Evolutionary conservation across 2,888 invertebrate genomes (phyloP), one percentile per base, ranked within the genome.

Genomic region (Drepana falcataria): DNA sequence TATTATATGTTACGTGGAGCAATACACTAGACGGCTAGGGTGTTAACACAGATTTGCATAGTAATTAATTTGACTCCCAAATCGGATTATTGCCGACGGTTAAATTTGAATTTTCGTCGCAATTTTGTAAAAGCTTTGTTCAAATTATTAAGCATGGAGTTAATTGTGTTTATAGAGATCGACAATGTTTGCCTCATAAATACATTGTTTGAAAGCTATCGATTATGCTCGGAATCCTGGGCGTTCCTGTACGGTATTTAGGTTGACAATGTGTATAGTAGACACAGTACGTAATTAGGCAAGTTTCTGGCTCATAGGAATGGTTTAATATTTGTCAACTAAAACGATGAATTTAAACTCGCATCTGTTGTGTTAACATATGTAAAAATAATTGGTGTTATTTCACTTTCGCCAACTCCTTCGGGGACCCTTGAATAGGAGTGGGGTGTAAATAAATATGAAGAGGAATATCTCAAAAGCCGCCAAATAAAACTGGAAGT

Each of bases 11-110:
- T 51, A 41, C 35, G 55, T 48, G 52, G 48, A 54, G 55, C 59
- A 62, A 60, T 57, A 64, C 64, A 58, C 65, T 48, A 53, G 64
- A 65, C 21, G 21, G 63, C 71, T 71, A 67, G 70, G 69, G 66
- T 66, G 66, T 61, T 65, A 66, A 64, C 60, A 66, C 59, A 61
- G 71, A 68, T 77, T 75, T 77, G 70, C 76, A 78, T 79, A 70
- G 68, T 76, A 79, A 78, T 74, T 69, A 66, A 69, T 67, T 66
- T 62, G 57, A 57, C 60, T 59, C 65, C 58, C 59, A 66, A 77
- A 75, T 75, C 66, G 66, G 69, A 75, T 80, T 74, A 77, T 58
- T 53, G 48, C 58, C 53, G 60, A 70, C 62, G 52, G 49, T 49
- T 41, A 53, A 56, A 54, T 55, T 55, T 53, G 53, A 53, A 59